Evolutionary conservation across 2,113 vertebrate species (phyloP), one percentile per base, ranked within the genome.

Genomic region (Tursiops truncatus): DNA sequence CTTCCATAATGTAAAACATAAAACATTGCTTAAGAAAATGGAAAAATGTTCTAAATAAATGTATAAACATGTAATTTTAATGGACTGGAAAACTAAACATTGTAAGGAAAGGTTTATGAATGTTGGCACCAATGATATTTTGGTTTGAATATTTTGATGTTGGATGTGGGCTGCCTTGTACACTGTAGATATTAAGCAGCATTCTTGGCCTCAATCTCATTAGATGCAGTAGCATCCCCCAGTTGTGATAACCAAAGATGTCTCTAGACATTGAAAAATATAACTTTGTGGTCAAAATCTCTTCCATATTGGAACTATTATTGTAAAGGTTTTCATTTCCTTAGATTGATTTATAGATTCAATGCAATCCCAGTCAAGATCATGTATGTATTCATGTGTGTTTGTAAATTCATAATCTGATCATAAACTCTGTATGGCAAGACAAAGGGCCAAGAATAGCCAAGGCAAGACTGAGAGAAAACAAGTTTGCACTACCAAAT

Each of bases 41-140:
- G 9, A 79, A 76, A 79, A 70, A 23, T 3, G 2, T 28, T 53
- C 23, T 81, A 41, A 56, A 81, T 36, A 62, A 76, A 63, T 41
- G 9, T 50, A 18, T 18, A 65, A 47, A 63, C 17, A 18, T 53
- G 8, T 60, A 56, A 76, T 77, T 26, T 60, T 68, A 44, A n/a
- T 38, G 10, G 23, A 53, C 36, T 91, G 18, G 23, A 82, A 82
- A 63, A 38, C 8, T 47, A 89, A 92, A 81, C 36, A 25, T 47
- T 47, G 11, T 79, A 74, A 38, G 63, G 4, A 5, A 83, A 1
- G 4, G 28, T 44, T 86, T 73, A 26, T 76, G 31, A 60, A 70
- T 0, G 0, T 13, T 23, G 15, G 11, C 13, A n/a, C 25, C 38
- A 36, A 33, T 58, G 10, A 10, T 41, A 47, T 50, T 67, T 47